Base-by-base conservation (phyloP, 2,113 vertebrate genomes). In the Tenebrosternarchus preto region DNA sequence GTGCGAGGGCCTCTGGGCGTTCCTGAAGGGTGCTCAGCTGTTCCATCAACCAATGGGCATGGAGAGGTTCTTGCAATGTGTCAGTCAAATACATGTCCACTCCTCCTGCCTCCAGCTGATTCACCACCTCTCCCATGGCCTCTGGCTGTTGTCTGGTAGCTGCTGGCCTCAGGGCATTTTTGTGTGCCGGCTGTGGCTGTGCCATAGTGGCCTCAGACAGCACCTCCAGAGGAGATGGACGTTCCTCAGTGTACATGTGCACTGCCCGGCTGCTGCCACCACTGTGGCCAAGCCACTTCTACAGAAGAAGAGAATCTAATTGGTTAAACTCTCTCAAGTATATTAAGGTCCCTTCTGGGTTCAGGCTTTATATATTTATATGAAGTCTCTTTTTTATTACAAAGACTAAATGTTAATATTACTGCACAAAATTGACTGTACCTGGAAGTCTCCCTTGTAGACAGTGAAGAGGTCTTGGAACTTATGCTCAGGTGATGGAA, bases 371-470 rank as follows among this genome's bases (percentile, higher is more conserved):
- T 20, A 39, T 8, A 9, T 29, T 7, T 43, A 25, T 20, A 71
- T 27, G 25, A n/a, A n/a, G n/a, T n/a, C n/a, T n/a, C n/a, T n/a
- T n/a, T n/a, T n/a, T n/a, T n/a, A n/a, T n/a, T 50, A 50, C 43
- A 50, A 50, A 50, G 43, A 12, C 43, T 15, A 50, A 50, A 36
- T 61, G 17, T 19, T 33, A 67, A 24, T 17, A 67, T 7, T 43
- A 57, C 20, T 78, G 55, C 22, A 78, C 2, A 69, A n/a, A 24
- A 25, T 24, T 19, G 5, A 20, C 25, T 76, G 83, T 92, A 96
- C 95, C 95, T 95, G 89, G 82, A 96, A 96, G 82, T 96, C 91
- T 2, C 95, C 95, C 55, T 92, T 92, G 84, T 95, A 93, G 56
- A 93, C 92, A 0, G 92, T 94, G 76, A 96, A 96, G 55, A 96